phyloP scores from a whole-genome alignment of 2,888 invertebrate genomes.

The Nipponacmea schrenckii region DNA sequence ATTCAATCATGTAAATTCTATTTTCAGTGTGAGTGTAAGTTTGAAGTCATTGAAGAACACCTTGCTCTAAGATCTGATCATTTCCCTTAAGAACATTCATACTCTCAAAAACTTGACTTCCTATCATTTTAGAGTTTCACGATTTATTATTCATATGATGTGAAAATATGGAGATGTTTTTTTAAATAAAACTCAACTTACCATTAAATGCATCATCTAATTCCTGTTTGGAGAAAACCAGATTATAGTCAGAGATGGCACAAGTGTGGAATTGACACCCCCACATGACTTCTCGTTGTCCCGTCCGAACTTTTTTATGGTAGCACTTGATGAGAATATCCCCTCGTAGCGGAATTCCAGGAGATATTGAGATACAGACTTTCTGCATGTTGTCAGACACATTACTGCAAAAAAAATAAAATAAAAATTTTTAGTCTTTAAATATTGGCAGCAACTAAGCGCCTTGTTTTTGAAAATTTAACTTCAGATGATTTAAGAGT shows the following conservation, averaged over 20 bases:
- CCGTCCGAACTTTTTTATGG: constrained; percentile 72
- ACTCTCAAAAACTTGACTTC: too few relatives aligned
- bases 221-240: constrained; percentile 86
- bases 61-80: too few relatives aligned
- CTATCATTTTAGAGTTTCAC: too few relatives aligned
- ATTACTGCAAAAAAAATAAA: constrained; percentile 66
- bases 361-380: constrained; percentile 79
- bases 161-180: too few relatives aligned
- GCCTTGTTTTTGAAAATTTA: too few relatives aligned
- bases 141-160: too few relatives aligned
- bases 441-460: too few relatives aligned
- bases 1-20: too few relatives aligned
- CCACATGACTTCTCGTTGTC: constrained; percentile 78
- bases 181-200: constrained; percentile 65
- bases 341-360: constrained; percentile 82
- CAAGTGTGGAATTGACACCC: constrained; percentile 94
- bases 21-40: too few relatives aligned
- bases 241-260: constrained; percentile 84
- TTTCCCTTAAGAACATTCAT: too few relatives aligned
- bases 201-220: constrained; percentile 86
- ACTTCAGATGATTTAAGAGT: too few relatives aligned
- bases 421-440: neutral
- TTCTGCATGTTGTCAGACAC: constrained; percentile 76
- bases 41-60: too few relatives aligned
- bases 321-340: constrained; percentile 93